phyloP scores from a whole-genome alignment of 2,113 vertebrate species.

The Strigops habroptila region DNA sequence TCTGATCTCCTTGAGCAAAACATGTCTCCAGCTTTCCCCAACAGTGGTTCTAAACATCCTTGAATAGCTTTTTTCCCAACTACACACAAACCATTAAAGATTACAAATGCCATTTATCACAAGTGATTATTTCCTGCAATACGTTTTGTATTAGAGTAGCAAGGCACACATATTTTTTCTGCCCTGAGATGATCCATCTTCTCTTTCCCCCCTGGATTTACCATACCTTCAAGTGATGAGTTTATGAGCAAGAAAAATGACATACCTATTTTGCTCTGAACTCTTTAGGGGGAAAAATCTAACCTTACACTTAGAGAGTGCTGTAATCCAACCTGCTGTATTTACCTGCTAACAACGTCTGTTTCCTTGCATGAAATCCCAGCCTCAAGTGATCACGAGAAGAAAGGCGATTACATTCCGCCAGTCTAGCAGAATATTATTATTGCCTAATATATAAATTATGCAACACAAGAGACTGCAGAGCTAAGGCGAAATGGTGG shows the following conservation, averaged over 20 bases:
- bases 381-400: neutral
- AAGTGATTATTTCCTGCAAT: neutral
- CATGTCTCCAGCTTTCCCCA: neutral
- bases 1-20: neutral
- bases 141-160: neutral
- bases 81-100: neutral
- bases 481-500: neutral
- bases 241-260: neutral
- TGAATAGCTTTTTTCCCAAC: neutral
- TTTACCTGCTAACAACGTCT: neutral
- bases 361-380: neutral
- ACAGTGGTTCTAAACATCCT: neutral
- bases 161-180: neutral
- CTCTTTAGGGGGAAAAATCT: neutral
- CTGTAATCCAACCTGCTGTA: neutral
- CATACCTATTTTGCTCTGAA: neutral
- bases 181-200: neutral
- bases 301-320: neutral
- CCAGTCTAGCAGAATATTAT: neutral
- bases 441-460: neutral
- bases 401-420: neutral
- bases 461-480: accelerated
- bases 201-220: neutral
- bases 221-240: neutral
- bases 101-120: neutral